These are phyloP conservation scores for Cosmia pyralina DNA, from an alignment of 2,888 invertebrate genomes.

Conservation along the genomic window DNA sequence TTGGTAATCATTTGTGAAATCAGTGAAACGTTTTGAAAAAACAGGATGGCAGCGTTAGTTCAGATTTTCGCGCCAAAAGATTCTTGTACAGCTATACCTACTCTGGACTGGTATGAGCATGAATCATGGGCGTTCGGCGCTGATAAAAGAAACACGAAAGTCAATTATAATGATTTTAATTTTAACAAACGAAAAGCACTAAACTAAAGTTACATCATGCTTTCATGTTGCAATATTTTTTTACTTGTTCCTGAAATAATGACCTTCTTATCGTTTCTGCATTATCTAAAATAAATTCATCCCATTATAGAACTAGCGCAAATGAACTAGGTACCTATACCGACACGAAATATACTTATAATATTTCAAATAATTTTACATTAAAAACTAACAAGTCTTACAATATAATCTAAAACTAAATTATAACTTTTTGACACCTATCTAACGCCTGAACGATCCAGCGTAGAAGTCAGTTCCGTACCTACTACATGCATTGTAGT, in stretches of 20 bases:
- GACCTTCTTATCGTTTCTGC: slow-evolving; percentile 35
- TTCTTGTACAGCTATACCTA: too few relatives aligned
- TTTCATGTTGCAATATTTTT: slow-evolving; percentile 39
- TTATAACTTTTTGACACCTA: slow-evolving; percentile 53
- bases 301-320: slow-evolving; percentile 51
- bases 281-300: slow-evolving; percentile 38
- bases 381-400: slow-evolving; percentile 64
- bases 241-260: slow-evolving; percentile 44
- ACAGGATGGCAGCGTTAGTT: too few relatives aligned
- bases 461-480: slow-evolving; percentile 26
- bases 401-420: slow-evolving; percentile 57
- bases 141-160: slow-evolving; percentile 44
- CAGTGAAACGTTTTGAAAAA: too few relatives aligned
- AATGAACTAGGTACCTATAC: slow-evolving; percentile 54
- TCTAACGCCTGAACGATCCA: slow-evolving; percentile 49
- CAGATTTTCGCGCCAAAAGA: too few relatives aligned
- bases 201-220: slow-evolving; percentile 57
- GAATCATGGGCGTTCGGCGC: background rate
- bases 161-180: slow-evolving; percentile 64
- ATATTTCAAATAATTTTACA: slow-evolving; percentile 55
- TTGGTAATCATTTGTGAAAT: too few relatives aligned
- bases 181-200: slow-evolving; percentile 67
- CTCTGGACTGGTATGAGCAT: too few relatives aligned
- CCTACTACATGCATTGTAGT: slow-evolving; percentile 21
- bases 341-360: slow-evolving; percentile 39